Evolutionary conservation across 2,113 vertebrate genomes (phyloP).

Genomic region (Charina bottae): DNA sequence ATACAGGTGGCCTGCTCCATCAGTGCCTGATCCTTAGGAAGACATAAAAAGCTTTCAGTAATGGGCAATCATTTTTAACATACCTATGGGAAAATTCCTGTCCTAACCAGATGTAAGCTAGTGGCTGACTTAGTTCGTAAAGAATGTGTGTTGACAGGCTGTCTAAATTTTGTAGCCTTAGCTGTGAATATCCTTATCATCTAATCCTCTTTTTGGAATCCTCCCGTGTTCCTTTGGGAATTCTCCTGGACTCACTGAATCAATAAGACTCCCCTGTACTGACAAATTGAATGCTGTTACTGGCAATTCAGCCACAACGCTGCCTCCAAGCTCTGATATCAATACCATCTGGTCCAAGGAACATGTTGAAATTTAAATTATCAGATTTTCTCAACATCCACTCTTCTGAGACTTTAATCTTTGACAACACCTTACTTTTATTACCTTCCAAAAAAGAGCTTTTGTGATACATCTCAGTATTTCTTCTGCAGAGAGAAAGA

Average conservation of each 20-base stretch:
- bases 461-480: neutral
- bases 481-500: neutral
- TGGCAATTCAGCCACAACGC: neutral
- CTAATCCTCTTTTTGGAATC: constrained; percentile 25
- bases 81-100: neutral
- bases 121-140: neutral
- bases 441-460: neutral
- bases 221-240: neutral
- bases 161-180: neutral
- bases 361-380: constrained; percentile 24
- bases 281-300: rapidly evolving
- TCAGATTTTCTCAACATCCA: neutral
- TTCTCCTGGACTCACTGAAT: constrained; percentile 12
- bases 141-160: constrained; percentile 15
- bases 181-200: constrained; percentile 26
- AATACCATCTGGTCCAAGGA: neutral
- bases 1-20: neutral
- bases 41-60: constrained; percentile 2
- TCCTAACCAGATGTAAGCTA: neutral
- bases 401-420: constrained; percentile 15
- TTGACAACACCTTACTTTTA: constrained; percentile 2
- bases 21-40: constrained; percentile 5
- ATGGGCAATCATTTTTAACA: neutral
- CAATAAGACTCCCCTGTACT: rapidly evolving
- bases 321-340: constrained; percentile 5